Evolutionary conservation across 1,140 invertebrate species (phyloP).

Genomic region (Macrostomum lignano): DNA sequence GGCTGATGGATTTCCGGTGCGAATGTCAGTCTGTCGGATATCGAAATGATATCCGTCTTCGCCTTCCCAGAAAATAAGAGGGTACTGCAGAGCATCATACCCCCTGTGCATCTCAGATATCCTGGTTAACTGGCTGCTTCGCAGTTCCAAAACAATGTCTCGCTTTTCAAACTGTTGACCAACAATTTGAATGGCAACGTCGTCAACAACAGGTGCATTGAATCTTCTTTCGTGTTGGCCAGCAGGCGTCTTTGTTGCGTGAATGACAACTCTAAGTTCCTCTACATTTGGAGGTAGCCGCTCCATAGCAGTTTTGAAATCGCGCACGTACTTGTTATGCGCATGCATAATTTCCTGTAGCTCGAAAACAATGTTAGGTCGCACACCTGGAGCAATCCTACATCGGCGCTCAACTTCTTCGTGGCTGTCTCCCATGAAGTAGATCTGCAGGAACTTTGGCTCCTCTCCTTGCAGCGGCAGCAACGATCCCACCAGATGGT

Average conservation of each 20-base stretch:
- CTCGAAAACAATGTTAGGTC: slow-evolving; percentile 6
- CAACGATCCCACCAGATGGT: slow-evolving; percentile 22
- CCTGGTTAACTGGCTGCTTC: not conserved
- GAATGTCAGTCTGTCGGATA: slow-evolving; percentile 2
- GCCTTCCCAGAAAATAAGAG: slow-evolving; percentile 9
- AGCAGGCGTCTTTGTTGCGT: slow-evolving; percentile 16
- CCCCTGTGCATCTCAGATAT: slow-evolving; percentile 1
- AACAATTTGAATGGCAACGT: slow-evolving; percentile 16
- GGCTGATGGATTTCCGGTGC: no score
- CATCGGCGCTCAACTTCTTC: slow-evolving; percentile 6
- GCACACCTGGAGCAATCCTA: not conserved
- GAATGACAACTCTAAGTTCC: slow-evolving; percentile 15
- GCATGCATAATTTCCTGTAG: slow-evolving; percentile 19
- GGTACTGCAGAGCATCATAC: slow-evolving; percentile 8
- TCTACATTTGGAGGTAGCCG: slow-evolving; percentile 10
- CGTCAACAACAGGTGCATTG: slow-evolving; percentile 19
- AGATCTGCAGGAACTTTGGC: slow-evolving; percentile 25
- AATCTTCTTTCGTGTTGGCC: slow-evolving; percentile 19
- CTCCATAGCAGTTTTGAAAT: slow-evolving; percentile 18
- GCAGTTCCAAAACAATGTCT: slow-evolving; percentile 9
- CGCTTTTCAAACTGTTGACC: slow-evolving; percentile 13
- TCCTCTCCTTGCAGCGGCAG: slow-evolving; percentile 12
- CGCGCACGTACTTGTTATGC: slow-evolving; percentile 14
- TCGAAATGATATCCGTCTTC: slow-evolving; percentile 9
- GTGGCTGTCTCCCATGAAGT: slow-evolving; percentile 11